Evolutionary conservation across 2,797 vertebrate genomes (phyloP), one percentile per base, ranked within the genome.

Genomic region (Peromyscus aztecus): DNA sequence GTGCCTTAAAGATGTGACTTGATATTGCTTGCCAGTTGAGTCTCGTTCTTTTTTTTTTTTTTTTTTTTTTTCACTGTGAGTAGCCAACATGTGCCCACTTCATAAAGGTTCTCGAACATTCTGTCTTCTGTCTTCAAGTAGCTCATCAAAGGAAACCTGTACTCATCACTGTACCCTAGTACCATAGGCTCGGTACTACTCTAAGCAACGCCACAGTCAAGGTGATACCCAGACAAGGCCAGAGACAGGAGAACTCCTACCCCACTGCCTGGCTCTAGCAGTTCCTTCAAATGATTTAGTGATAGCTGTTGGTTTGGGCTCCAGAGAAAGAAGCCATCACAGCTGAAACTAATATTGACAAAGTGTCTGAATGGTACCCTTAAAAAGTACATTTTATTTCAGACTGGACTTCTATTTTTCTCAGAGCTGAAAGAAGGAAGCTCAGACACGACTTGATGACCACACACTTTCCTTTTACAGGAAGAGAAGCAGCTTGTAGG

Each of bases 401-500:
- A 93, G 21, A 63, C 52, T 83, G 90, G 95, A 89, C 23, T 49
- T 93, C 87, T 31, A 8, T 40, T 92, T 85, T 52, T 94, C 71
- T 46, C 37, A 71, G 78, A 92, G 17, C 37, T 27, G 14, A 83
- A 90, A 97, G 46, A 81, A 94, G 59, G 90, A 90, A 85, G 59
- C 69, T 59, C 37, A 65, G 59, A 11, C 78, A n/a, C 85, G 43
- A 93, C 16, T 34, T 40, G 49, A 91, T 90, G 84, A 90, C 61
- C 96, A 92, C 49, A 80, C 6, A n/a, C 81, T 73, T 78, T 91
- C 77, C 37, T 67, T 92, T 85, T 75, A 92, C n/a, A 92, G 83
- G 91, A 92, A 89, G 27, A 90, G 49, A 94, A 86, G 57, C 34
- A 31, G 46, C 77, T 92, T 88, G 11, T 49, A 92, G 90, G 59